Evolutionary conservation across 2,113 vertebrate species (phyloP), one percentile per base, ranked within the genome.

Genomic region (Ammodytes dubius): DNA sequence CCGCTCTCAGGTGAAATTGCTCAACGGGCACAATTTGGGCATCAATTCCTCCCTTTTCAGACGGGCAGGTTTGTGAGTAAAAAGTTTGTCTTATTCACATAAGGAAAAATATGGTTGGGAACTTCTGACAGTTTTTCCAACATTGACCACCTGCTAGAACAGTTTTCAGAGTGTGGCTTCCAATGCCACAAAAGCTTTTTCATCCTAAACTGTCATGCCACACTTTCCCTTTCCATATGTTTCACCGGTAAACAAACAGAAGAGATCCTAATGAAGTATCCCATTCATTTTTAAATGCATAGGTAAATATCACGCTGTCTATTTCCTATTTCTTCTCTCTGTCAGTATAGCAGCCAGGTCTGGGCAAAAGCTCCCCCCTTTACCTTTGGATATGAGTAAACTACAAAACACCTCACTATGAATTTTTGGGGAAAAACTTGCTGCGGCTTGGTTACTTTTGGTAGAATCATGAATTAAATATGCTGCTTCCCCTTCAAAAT

Each of bases 391-490:
- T 80, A 81, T 15, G 61, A 69, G 77, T 57, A 72, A 78, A 86
- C 76, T 79, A 67, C 72, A 74, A 82, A 70, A 84, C 76, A 76
- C 68, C 91, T 88, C 82, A 37, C 50, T 40, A 10, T 85, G 69
- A 79, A 77, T 87, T 77, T 83, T 69, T 77, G 79, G 87, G 52
- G 27, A 27, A 27, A 68, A 88, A 78, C 69, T 77, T 60, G 52
- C 79, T n/a, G 82, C 10, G 5, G 87, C 76, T 81, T 70, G 65
- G 78, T 89, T 83, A 79, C 77, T 89, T 89, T 80, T 75, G 77
- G 87, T 88, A 72, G 54, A 86, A 84, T 88, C 90, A 89, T 91
- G 86, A 88, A 89, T 90, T 89, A 89, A 88, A 88, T 87, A 92
- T 89, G 83, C 70, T 56, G 27, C 27, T 27, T 27, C 75, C 58